A percentile compares a stretch with the other conserved stretches of the same genome.
These are phyloP conservation scores for Coptodon bakossiorum DNA, from an alignment of 2,113 vertebrate species.

Conservation along the genomic window DNA sequence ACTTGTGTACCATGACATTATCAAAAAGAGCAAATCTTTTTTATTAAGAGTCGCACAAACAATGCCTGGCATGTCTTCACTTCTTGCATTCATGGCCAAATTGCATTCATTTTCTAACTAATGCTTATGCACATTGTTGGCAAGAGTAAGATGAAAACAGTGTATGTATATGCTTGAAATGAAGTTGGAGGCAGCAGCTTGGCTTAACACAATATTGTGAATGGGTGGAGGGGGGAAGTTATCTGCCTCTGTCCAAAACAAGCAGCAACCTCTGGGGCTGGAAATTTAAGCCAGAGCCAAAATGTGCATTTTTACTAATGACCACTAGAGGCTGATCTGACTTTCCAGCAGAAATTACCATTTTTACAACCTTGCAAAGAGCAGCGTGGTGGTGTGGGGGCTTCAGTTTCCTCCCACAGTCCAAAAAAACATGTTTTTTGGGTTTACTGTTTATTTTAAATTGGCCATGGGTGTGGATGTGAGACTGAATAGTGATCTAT, in stretches of 20 bases:
- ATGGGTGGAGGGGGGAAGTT: accelerated
- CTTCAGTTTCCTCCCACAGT: neutral
- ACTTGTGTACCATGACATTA: neutral
- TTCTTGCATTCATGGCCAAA: neutral
- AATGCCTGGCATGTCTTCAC: neutral
- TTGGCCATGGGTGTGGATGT: neutral
- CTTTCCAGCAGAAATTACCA: neutral
- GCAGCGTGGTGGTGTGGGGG: neutral
- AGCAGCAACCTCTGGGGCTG: neutral
- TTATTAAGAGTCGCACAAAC: neutral
- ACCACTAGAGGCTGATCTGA: neutral
- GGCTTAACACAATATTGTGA: neutral
- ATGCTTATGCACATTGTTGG: neutral
- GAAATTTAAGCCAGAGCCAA: neutral
- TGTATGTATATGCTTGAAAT: neutral
- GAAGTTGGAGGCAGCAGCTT: neutral
- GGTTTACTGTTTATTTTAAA: neutral
- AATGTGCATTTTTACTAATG: neutral
- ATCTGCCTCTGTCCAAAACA: neutral
- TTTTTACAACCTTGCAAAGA: neutral
- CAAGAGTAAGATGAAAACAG: neutral
- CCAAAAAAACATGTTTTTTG: neutral
- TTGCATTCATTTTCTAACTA: neutral
- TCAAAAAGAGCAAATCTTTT: neutral
- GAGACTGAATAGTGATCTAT: neutral